Percentiles rank a stretch among this genome's conserved stretches.
Conservation (phyloP, 2,888 invertebrate genomes). For the Tromatobia lineatoria region DNA sequence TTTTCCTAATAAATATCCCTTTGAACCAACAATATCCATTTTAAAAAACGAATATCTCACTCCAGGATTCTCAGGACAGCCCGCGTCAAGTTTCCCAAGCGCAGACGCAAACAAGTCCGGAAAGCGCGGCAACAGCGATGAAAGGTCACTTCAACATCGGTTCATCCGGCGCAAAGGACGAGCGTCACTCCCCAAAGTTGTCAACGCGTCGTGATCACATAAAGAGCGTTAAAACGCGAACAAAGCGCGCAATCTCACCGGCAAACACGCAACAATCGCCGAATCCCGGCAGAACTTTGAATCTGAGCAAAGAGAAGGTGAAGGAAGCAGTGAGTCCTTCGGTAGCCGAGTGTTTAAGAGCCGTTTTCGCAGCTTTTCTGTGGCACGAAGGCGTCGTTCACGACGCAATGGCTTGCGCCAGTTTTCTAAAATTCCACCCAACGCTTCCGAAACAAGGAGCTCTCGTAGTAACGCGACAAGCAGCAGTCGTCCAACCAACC, state of each 20-base stretch:
- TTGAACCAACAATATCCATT: not conserved
- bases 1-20: too few species aligned
- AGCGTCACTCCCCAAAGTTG: slow-evolving; percentile 87
- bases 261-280: slow-evolving; percentile 85
- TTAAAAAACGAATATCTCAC: slow-evolving; percentile 3
- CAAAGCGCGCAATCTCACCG: slow-evolving; percentile 85
- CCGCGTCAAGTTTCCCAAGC: slow-evolving; percentile 85
- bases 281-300: slow-evolving; percentile 80
- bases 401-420: slow-evolving; percentile 99
- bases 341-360: slow-evolving; percentile 96
- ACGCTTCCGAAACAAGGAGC: slow-evolving; percentile 93
- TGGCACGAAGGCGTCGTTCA: slow-evolving; percentile 99
- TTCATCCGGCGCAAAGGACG: slow-evolving; percentile 86
- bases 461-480: slow-evolving; percentile 90
- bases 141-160: slow-evolving; percentile 89
- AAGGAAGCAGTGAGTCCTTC: slow-evolving; percentile 96
- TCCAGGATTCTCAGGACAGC: slow-evolving; percentile 83
- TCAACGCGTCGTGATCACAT: slow-evolving; percentile 87
- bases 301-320: slow-evolving; percentile 87
- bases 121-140: slow-evolving; percentile 83
- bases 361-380: slow-evolving; percentile 97
- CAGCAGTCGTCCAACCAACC: slow-evolving; percentile 79
- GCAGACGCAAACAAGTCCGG: slow-evolving; percentile 87
- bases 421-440: slow-evolving; percentile 97
- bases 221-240: slow-evolving; percentile 82